Evolutionary conservation across 2,113 vertebrate species (phyloP).

Genomic region (Psilopsiagon aurifrons): DNA sequence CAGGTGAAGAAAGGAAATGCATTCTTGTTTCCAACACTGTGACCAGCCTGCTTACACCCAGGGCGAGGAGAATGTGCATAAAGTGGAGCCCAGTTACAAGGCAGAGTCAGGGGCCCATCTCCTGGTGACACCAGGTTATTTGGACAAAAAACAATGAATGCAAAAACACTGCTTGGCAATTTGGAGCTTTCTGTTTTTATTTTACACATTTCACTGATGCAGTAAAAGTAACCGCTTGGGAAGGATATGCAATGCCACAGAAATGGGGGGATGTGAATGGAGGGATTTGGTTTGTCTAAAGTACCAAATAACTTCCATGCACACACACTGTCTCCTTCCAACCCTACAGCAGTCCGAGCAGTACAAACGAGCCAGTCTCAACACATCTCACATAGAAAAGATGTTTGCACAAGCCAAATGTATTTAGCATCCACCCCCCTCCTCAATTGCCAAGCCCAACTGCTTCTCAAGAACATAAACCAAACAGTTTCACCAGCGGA

Average conservation of each 20-base stretch:
- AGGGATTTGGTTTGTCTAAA: neutral
- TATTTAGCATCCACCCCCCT: neutral
- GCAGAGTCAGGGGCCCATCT: neutral
- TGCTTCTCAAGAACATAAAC: neutral
- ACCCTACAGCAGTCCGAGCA: neutral
- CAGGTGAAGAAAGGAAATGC: neutral
- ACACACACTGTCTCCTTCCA: neutral
- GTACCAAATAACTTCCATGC: neutral
- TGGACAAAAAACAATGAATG: neutral
- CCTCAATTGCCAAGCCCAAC: neutral
- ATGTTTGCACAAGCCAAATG: conserved; percentile 2
- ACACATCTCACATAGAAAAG: neutral
- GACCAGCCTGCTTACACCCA: neutral
- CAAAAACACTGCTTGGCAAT: neutral
- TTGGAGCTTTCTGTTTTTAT: neutral
- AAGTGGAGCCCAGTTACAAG: neutral
- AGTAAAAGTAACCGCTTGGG: neutral
- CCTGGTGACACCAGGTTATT: neutral
- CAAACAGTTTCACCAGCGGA: neutral
- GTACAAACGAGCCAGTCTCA: neutral
- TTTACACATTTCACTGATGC: neutral
- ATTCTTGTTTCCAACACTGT: neutral
- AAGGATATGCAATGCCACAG: neutral
- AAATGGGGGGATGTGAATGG: neutral
- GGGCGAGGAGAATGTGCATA: rapidly evolving